Conservation (phyloP, 2,113 vertebrate species). For the Thermophis baileyi region DNA sequence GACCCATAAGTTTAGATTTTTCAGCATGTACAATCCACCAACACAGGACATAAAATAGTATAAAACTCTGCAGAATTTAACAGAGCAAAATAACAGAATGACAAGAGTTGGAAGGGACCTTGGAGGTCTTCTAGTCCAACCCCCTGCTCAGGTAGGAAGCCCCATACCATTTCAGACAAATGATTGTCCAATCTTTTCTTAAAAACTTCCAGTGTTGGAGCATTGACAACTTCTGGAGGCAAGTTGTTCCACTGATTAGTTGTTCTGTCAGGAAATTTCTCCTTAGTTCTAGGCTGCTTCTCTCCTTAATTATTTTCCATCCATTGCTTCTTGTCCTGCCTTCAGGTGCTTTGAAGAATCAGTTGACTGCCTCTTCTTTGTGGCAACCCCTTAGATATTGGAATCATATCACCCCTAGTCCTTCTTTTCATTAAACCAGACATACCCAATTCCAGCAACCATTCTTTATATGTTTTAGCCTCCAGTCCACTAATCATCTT, state of each 20-base stretch:
- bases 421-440: neutral
- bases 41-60: neutral
- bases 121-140: neutral
- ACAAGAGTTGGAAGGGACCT: neutral
- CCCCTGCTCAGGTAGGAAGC: neutral
- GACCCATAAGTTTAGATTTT: neutral
- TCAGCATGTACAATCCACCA: neutral
- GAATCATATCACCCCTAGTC: neutral
- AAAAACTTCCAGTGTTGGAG: neutral
- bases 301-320: neutral
- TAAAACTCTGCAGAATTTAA: neutral
- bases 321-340: neutral
- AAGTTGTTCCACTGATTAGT: neutral
- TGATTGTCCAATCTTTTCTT: neutral
- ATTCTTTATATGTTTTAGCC: neutral
- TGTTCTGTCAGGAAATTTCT: neutral
- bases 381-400: neutral
- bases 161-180: neutral
- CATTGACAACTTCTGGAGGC: neutral
- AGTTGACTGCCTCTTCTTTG: neutral
- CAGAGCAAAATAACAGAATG: neutral
- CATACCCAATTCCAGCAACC: neutral
- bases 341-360: neutral
- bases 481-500: neutral
- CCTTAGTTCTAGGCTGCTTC: neutral